Base-by-base conservation (phyloP, 2,797 vertebrate genomes). In the Eremophila alpestris region DNA sequence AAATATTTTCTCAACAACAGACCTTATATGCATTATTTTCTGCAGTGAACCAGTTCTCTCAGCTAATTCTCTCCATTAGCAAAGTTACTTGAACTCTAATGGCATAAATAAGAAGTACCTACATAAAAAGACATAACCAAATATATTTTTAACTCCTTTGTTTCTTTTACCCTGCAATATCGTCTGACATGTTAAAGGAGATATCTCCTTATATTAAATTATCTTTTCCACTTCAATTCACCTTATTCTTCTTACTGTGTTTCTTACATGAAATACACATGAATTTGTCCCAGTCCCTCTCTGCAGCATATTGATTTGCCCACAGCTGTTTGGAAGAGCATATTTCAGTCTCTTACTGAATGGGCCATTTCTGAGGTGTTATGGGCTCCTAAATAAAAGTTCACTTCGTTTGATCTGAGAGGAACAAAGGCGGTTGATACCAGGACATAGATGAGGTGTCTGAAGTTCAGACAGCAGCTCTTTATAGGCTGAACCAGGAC, bases 271-370 rank as follows among this genome's bases (percentile, higher is more conserved):
- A 88, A 75, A 74, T 62, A 64, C 24, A n/a, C 5, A 12, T 71
- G 34, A 43, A 43, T 65, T 90, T 78, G 29, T 75, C 54, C n/a
- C 64, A 45, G 16, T 55, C 24, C 7, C 9, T 71, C 24, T 88
- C 59, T 84, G 27, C 14, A 75, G 38, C 13, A 6, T 32, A 62
- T 19, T 59, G 43, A 76, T 89, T 79, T 86, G 36, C 43, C 55
- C 51, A 32, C n/a, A 89, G 30, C 34, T 74, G 4, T 87, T 96
- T 73, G 48, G 43, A 75, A 90, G 43, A 89, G 36, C 11, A 16
- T 59, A 65, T 87, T 92, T 94, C 83, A 78, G 30, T 32, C n/a
- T 86, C 83, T 75, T 76, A 32, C 36, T 69, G 58, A 93, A 88
- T 26, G 7, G 62, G 29, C 14, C 22, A 20, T 78, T 86, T 83